phyloP scores from a whole-genome alignment of 2,888 invertebrate species.

The Diarsia brunnea region DNA sequence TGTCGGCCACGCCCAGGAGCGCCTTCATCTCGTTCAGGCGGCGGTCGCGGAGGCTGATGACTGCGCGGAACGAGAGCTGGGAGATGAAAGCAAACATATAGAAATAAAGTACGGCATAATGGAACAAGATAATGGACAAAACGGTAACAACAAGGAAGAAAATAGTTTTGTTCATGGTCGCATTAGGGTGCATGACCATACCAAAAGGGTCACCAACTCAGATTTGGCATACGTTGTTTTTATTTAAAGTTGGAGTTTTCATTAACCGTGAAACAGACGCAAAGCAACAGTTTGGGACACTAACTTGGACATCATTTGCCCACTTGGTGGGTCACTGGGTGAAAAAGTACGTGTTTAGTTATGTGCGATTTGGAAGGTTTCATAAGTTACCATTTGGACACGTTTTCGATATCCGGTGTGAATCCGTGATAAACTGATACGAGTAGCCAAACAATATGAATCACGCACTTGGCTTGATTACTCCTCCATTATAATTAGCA shows the following conservation, averaged over 20 bases:
- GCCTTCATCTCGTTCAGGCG: slow-evolving; percentile 94
- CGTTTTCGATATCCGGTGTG: not conserved
- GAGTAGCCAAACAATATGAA: not conserved
- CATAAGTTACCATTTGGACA: not conserved
- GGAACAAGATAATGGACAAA: not conserved
- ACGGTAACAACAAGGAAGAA: not conserved
- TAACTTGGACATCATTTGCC: no score
- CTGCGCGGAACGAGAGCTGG: slow-evolving; percentile 88
- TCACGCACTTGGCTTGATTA: not conserved
- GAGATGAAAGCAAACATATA: not conserved
- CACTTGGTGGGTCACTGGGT: not conserved
- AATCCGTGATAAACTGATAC: not conserved
- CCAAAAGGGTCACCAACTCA: not conserved
- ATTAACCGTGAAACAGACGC: not conserved
- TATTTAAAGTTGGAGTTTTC: not conserved
- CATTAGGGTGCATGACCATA: not conserved
- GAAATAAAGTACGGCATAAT: not conserved
- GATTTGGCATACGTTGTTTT: not conserved
- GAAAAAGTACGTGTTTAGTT: not conserved
- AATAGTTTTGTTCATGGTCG: not conserved
- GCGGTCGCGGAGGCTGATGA: slow-evolving; percentile 92
- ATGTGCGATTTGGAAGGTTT: not conserved
- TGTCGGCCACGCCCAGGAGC: slow-evolving; percentile 88
- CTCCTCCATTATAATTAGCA: not conserved
- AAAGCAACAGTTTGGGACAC: not conserved